Base-by-base conservation (phyloP, 2,888 invertebrate genomes). In the Limnephilus lunatus region DNA sequence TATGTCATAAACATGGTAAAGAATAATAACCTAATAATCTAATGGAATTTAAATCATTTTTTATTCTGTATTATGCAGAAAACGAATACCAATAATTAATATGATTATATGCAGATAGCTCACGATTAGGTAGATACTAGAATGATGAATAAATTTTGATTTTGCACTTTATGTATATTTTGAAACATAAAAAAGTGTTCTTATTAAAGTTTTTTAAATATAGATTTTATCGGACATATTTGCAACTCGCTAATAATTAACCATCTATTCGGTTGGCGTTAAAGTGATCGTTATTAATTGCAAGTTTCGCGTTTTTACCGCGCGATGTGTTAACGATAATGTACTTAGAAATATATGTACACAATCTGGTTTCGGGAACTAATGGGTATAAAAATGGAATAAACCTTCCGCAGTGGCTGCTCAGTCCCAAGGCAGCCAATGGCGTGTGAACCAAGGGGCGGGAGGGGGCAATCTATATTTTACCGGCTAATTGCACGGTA, bases 281-380 rank as follows among this genome's bases (percentile, higher is more conserved):
- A 91, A 91, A 92, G 86, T 90, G 89, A 90, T 85, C 81, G 90
- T 31, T 68, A 92, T 90, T 92, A 92, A 92, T 92, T 92, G 92
- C 90, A 86, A 53, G 90, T 90, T 92, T 53, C 89, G 19, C 89
- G 68, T 90, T 87, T 81, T 85, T 86, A 30, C 30, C 81, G 81
- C 86, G 53, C 68, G 89, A 92, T 85, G 85, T 86, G 90, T 68
- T 68, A 68, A 68, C 25, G 68, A 68, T 68, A 68, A 68, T 68
- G 68, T 68, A 68, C 68, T 68, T 68, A 68, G 53, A 53, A n/a
- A n/a, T 25, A 68, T 68, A 68, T 68, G 25, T 68, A 86, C 89
- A 15, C 81, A 89, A 92, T 92, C 92, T 90, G 39, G 92, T 80
- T 90, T 85, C 2, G 90, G 81, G 81, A 92, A 90, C 92, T 92